phyloP scores from a whole-genome alignment of 2,797 vertebrate species.

The Sphenopsis melanotis region DNA sequence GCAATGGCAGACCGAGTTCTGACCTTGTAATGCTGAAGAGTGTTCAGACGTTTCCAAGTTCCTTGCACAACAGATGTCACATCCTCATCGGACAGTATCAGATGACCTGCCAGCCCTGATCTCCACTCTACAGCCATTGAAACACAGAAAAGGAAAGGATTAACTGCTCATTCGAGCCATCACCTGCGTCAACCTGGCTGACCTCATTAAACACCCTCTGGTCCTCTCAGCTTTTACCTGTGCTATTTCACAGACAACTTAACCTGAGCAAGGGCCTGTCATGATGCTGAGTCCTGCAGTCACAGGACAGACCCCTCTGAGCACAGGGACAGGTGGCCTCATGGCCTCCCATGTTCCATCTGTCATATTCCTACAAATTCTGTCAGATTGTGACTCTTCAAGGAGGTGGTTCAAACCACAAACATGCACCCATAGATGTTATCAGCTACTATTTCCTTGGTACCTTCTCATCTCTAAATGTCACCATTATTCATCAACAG shows the following conservation, averaged over 20 bases:
- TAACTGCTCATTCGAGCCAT: neutral
- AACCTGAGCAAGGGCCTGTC: neutral
- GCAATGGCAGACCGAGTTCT: neutral
- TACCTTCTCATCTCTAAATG: neutral
- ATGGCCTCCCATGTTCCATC: neutral
- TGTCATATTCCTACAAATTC: neutral
- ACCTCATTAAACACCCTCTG: neutral
- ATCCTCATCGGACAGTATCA: slow-evolving; percentile 96
- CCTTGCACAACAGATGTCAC: slow-evolving; percentile 94
- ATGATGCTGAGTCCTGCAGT: neutral
- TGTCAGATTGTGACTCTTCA: neutral
- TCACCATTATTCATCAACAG: neutral
- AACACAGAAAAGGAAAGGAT: neutral
- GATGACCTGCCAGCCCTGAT: slow-evolving; percentile 93
- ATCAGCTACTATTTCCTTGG: neutral
- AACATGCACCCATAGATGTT: neutral
- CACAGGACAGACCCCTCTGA: neutral
- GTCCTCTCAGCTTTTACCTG: neutral
- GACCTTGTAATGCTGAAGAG: slow-evolving; percentile 97
- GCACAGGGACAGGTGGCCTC: neutral
- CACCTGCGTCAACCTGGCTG: neutral
- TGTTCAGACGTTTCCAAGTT: slow-evolving; percentile 95
- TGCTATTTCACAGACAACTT: neutral
- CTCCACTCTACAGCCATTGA: slow-evolving; percentile 85
- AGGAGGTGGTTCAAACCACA: neutral